These are phyloP conservation scores for Brachionus manjavacas DNA, from an alignment of 1,140 invertebrate species.

Conservation along the genomic window DNA sequence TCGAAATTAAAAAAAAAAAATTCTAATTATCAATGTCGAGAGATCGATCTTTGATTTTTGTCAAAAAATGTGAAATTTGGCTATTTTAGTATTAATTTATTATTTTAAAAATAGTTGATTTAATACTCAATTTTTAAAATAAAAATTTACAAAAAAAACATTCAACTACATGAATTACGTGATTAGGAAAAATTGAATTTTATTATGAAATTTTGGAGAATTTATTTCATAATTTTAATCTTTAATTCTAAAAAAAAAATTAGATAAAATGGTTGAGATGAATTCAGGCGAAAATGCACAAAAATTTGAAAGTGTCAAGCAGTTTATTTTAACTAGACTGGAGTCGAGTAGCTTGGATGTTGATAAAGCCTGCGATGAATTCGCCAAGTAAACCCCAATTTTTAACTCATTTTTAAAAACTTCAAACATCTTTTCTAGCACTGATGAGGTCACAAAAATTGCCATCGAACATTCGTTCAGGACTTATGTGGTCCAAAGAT, in stretches of 20 bases:
- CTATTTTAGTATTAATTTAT: too few relatives aligned
- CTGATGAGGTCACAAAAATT: conserved; percentile 9
- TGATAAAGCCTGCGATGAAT: not conserved
- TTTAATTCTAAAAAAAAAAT: not conserved
- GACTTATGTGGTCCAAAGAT: not conserved
- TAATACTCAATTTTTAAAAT: not conserved
- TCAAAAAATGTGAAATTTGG: too few relatives aligned
- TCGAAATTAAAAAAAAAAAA: too few relatives aligned
- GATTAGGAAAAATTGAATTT: not conserved
- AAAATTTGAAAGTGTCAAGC: conserved; percentile 8
- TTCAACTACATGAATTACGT: not conserved
- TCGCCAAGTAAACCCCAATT: not conserved
- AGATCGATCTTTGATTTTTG: too few relatives aligned
- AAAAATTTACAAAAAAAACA: too few relatives aligned
- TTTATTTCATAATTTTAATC: not conserved
- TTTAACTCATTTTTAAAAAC: not conserved
- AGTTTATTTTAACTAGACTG: not conserved
- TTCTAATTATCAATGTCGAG: too few relatives aligned
- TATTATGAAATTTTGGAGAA: not conserved
- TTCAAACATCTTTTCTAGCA: not conserved
- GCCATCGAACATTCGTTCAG: conserved; percentile 39
- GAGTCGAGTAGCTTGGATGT: not conserved
- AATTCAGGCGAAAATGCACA: not conserved
- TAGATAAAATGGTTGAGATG: not conserved
- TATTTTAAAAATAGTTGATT: not conserved